Evolutionary conservation across 2,888 invertebrate genomes (phyloP).

Genomic region (Synanthedon formicaeformis): DNA sequence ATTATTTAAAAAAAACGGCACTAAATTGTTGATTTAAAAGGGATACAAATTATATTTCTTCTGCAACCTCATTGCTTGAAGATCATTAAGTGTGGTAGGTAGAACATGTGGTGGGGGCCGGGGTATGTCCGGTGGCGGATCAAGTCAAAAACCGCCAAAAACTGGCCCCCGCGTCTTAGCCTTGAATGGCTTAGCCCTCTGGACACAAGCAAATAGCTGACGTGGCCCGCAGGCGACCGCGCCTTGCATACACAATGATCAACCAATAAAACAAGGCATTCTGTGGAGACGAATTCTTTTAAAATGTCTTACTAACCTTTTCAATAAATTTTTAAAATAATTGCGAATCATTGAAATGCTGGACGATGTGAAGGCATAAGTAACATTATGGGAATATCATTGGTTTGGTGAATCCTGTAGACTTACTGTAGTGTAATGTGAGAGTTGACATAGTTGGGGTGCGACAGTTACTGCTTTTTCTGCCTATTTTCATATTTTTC

Average conservation of each 20-base stretch:
- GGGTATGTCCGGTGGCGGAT: conserved; percentile 27
- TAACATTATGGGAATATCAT: too few relatives aligned
- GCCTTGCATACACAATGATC: conserved; percentile 66
- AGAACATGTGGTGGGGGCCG: conserved; percentile 15
- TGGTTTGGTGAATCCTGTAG: too few relatives aligned
- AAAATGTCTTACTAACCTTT: too few relatives aligned
- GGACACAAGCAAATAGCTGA: conserved; percentile 69
- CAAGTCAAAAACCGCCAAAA: conserved; percentile 62
- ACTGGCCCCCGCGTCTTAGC: conserved; percentile 65
- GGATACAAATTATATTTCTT: neutral
- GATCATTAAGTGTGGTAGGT: neutral
- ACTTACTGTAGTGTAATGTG: too few relatives aligned
- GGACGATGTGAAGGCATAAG: too few relatives aligned
- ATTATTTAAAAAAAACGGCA: too few relatives aligned
- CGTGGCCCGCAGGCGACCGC: conserved; percentile 63
- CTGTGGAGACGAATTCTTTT: conserved; percentile 21
- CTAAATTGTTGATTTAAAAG: too few relatives aligned
- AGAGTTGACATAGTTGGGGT: too few relatives aligned
- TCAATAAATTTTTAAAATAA: too few relatives aligned
- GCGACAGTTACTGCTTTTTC: too few relatives aligned
- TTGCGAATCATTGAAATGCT: too few relatives aligned
- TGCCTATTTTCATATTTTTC: too few relatives aligned
- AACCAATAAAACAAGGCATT: conserved; percentile 19
- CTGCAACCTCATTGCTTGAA: neutral
- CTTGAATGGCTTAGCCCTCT: conserved; percentile 70